Conservation (phyloP, 2,113 vertebrate genomes). For the Oncorhynchus nerka region DNA sequence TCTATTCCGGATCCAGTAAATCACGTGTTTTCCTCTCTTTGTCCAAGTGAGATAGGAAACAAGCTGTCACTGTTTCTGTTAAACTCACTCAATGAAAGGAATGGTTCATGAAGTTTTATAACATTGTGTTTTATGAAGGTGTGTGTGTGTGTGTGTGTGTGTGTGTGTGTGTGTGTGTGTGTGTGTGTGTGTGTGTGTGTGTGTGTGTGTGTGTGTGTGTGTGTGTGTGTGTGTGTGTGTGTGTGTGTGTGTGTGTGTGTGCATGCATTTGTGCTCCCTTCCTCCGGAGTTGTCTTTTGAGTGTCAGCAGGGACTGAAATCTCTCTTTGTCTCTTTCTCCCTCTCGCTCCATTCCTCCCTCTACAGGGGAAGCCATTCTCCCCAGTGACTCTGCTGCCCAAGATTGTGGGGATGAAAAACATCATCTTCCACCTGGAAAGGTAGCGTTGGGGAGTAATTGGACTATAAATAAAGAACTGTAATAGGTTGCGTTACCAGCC, state of each 20-base stretch:
- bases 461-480: no score
- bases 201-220: conserved; percentile 7
- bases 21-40: not conserved
- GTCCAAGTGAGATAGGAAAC: not conserved
- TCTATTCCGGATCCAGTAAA: not conserved
- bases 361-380: conserved; percentile 39
- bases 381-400: conserved; percentile 28
- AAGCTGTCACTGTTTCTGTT: not conserved
- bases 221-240: not conserved
- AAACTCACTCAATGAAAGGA: no score
- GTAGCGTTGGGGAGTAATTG: not conserved
- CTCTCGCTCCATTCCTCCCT: conserved; percentile 17
- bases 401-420: conserved; percentile 40
- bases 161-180: conserved; percentile 6
- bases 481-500: no score
- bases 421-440: conserved; percentile 33
- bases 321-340: conserved; percentile 19
- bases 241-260: conserved; percentile 5
- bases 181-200: conserved; percentile 1
- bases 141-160: not conserved
- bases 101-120: no score
- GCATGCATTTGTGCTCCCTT: conserved; percentile 10
- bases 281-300: conserved; percentile 38
- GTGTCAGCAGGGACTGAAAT: conserved; percentile 54
- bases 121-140: conserved; percentile 4